Conservation (phyloP, 2,888 invertebrate species). For the Caenorhabditis sp. region DNA sequence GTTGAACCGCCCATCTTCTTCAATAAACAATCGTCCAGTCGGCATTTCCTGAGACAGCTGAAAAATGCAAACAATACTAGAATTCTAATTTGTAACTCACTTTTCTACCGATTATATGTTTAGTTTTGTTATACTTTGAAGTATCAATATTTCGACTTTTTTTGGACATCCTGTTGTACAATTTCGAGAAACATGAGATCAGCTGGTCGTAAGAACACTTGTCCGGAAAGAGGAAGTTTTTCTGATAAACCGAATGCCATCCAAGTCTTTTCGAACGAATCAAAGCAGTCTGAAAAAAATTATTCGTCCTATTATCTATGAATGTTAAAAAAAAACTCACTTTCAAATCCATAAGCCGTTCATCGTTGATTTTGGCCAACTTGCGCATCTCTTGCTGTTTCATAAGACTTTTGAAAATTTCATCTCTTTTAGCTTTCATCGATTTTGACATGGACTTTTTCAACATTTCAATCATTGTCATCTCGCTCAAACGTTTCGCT, state of each 20-base stretch:
- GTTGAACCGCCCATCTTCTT: neutral
- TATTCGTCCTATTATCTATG: no score
- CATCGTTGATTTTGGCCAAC: conserved; percentile 14
- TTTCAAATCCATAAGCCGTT: conserved; percentile 23
- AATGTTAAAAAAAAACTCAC: conserved; percentile 6
- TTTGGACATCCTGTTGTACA: conserved; percentile 12
- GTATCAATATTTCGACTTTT: no score
- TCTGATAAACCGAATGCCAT: conserved; percentile 33
- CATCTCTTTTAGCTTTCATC: conserved; percentile 8
- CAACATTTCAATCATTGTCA: conserved; percentile 12
- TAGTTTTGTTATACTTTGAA: neutral
- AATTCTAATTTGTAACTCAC: neutral
- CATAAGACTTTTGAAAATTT: neutral
- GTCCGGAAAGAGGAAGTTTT: conserved; percentile 21
- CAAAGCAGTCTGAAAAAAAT: conserved; percentile 17
- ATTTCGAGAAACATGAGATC: neutral
- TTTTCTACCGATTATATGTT: neutral
- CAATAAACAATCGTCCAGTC: neutral
- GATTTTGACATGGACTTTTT: conserved; percentile 21
- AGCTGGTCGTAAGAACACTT: conserved; percentile 22
- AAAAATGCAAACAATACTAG: no score
- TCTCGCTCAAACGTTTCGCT: conserved; percentile 18
- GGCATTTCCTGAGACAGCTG: neutral
- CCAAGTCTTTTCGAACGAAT: conserved; percentile 14
- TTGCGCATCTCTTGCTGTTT: neutral